A percentile compares a stretch with the other conserved stretches of the same genome.
These are phyloP conservation scores for Pachycephus smyrnensis DNA, from an alignment of 2,888 invertebrate genomes.

Conservation along the genomic window DNA sequence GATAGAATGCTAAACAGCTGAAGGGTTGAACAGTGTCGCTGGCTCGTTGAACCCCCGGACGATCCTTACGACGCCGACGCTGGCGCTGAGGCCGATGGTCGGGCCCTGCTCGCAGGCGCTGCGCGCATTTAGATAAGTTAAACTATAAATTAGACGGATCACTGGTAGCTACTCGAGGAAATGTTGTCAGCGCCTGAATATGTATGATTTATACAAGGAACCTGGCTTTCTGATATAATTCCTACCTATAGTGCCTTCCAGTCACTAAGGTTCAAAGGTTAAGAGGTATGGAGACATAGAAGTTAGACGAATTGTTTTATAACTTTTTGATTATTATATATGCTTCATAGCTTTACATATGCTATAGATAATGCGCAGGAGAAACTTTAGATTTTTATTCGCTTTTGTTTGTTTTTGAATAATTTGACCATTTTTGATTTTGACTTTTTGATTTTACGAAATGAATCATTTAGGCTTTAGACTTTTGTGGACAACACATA, in stretches of 20 bases:
- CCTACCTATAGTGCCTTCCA: constrained; percentile 24
- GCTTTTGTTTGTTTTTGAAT: neutral
- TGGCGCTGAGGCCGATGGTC: constrained; percentile 33
- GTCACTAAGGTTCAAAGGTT: neutral
- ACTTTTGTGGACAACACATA: constrained; percentile 1
- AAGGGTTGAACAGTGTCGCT: constrained; percentile 57
- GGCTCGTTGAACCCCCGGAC: constrained; percentile 30
- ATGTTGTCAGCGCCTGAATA: constrained; percentile 62
- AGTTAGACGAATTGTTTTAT: neutral
- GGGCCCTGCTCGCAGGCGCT: constrained; percentile 49
- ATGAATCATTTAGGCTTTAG: neutral
- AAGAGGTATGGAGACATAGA: constrained; percentile 2
- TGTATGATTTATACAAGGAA: constrained; percentile 63
- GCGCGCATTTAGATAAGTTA: constrained; percentile 65
- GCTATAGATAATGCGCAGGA: no score
- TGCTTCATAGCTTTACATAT: neutral
- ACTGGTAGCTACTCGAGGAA: constrained; percentile 63
- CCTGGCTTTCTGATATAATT: constrained; percentile 57
- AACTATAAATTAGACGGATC: constrained; percentile 67
- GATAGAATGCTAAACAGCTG: constrained; percentile 65
- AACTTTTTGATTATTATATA: neutral
- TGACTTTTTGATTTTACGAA: neutral
- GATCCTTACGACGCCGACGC: constrained; percentile 38
- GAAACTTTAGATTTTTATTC: neutral
- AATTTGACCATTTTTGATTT: neutral